Evolutionary conservation across 2,113 vertebrate genomes (phyloP), one percentile per base, ranked within the genome.

Genomic region (Aramus guarauna): DNA sequence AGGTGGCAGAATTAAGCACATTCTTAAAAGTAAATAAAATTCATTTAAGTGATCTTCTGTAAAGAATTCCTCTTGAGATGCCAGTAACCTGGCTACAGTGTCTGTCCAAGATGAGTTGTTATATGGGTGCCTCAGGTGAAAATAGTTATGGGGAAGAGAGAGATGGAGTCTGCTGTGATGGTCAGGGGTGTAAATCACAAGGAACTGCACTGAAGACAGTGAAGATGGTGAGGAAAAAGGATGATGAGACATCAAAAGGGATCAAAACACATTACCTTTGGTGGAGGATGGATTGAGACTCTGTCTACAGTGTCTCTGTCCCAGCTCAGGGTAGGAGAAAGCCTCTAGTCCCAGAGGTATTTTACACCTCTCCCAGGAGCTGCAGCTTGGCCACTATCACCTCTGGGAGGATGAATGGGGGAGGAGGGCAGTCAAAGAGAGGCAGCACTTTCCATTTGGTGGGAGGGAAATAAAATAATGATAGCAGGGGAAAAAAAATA

Each of bases 21-120:
- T 24, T 85, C 89, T 82, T 94, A 89, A 88, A 96, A 95, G 90
- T 85, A 96, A 95, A 85, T 89, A 91, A 91, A 94, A 91, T 69
- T 9, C 1, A 9, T 82, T 75, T 81, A 78, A 95, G 8, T 12
- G 7, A 27, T 53, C n/a, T n/a, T 91, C 59, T 73, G 34, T 81
- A 94, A 87, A 78, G 53, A 88, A 78, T 48, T 11, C 5, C 48
- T 81, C 12, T 36, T 87, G 62, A 91, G 12, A 27, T 80, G 27
- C 27, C 64, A 60, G 39, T 72, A 72, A 75, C 47, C 34, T 0
- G 0, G 24, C 15, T 78, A 56, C 27, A n/a, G 29, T 23, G 26
- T 48, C 48, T 37, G 39, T 19, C 47, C 27, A 39, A 58, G 27
- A 45, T 1, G 5, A 94, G 32, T 19, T 90, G 34, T 62, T 81